Percentiles rank a stretch among this genome's conserved stretches.
Evolutionary conservation across 37 sponge, comb jelly and placozoan species (phyloP).

Genomic region (Halisarca cf. caerulea): DNA sequence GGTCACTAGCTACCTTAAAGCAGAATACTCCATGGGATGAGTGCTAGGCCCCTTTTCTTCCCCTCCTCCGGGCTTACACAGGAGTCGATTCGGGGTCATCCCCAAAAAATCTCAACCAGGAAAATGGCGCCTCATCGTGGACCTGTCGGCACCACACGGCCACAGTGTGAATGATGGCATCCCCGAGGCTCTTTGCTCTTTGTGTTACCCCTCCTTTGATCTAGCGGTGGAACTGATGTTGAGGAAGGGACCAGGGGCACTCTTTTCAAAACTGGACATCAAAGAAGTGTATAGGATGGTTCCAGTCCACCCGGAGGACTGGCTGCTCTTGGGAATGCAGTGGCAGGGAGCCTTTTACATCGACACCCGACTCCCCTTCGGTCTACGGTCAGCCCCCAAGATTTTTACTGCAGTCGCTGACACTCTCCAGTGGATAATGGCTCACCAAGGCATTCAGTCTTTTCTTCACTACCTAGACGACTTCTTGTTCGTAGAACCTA

Average conservation of each 20-base stretch:
- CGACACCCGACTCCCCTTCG: conserved; percentile 41
- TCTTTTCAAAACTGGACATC: conserved; percentile 30
- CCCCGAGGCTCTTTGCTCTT: conserved; percentile 18
- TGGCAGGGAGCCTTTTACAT: conserved; percentile 31
- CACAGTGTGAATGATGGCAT: background rate
- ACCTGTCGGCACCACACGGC: background rate
- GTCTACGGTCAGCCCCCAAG: conserved; percentile 44
- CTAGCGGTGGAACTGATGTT: background rate
- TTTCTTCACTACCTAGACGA: conserved; percentile 39
- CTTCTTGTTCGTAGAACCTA: conserved; percentile 14
- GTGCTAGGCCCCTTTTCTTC: background rate
- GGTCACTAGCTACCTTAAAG: background rate
- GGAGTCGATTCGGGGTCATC: conserved; percentile 8
- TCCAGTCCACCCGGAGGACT: conserved; percentile 44
- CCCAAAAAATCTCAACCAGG: conserved; percentile 7
- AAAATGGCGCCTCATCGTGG: conserved; percentile 15
- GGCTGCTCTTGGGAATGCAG: conserved; percentile 30
- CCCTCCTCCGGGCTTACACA: background rate
- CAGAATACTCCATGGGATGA: background rate
- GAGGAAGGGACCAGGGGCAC: conserved; percentile 19
- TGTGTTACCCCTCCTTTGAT: conserved; percentile 34
- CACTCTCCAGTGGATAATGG: conserved; percentile 20
- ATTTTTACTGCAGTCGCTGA: conserved; percentile 35
- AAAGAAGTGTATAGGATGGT: conserved; percentile 25
- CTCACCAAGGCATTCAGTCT: background rate